These are phyloP conservation scores for Rhabdomys dilectus DNA, from an alignment of 2,113 vertebrate species.

Conservation along the genomic window DNA sequence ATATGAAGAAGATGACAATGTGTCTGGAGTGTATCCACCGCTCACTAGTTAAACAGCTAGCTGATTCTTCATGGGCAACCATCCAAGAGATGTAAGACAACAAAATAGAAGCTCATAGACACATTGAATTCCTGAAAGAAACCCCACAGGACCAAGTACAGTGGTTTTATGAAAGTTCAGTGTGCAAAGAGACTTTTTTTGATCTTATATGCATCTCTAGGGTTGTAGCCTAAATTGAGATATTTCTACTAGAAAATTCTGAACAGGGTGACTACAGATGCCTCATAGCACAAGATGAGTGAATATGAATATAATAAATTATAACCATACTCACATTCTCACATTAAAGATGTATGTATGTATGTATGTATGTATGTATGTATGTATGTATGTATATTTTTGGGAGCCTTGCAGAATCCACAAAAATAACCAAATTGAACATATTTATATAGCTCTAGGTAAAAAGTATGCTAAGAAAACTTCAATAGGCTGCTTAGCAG, in stretches of 20 bases:
- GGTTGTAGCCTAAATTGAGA: background rate
- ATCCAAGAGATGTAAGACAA: background rate
- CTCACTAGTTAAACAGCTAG: background rate
- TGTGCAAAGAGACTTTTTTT: background rate
- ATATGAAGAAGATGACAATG: background rate
- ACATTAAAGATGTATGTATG: background rate
- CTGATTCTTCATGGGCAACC: background rate
- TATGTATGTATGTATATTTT: background rate
- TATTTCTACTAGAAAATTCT: slow-evolving; percentile 8
- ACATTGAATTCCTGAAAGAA: background rate
- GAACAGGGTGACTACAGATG: background rate
- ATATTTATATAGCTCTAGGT: background rate
- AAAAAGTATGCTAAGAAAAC: background rate
- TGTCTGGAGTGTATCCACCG: background rate
- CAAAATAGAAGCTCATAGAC: background rate
- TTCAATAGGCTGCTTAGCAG: background rate
- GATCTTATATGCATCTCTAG: background rate
- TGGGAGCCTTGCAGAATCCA: background rate
- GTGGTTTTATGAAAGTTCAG: background rate
- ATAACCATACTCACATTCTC: background rate
- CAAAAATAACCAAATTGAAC: background rate
- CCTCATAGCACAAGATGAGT: background rate
- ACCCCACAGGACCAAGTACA: background rate
- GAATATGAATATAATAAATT: background rate
- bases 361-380: background rate